Base-by-base conservation (phyloP, 30 jellyfish, hydroid and myxozoan species). In the Aurelia aurita region DNA sequence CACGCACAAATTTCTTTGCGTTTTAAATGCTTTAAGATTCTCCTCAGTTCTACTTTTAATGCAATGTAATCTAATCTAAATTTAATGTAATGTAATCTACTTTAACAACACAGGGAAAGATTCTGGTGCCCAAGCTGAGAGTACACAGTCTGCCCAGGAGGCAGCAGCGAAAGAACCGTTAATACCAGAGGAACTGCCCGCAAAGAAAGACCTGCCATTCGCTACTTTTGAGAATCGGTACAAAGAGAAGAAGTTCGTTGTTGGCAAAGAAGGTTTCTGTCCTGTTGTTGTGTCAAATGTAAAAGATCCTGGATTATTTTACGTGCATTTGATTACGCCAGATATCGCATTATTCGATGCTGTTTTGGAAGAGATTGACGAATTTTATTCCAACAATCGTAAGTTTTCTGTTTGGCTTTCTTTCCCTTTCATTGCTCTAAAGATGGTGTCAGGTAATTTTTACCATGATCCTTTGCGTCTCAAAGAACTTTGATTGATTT, bases 311-410 rank as follows among this genome's bases (percentile, higher is more conserved):
- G 89, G 96, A 9, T 60, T 60, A 51, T 89, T 95, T 65, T 86
- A 58, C 29, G 98, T 95, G n/a, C 98, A 95, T 87, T 72, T 89
- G 62, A 64, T 95, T 29, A 79, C 97, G 3, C 97, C 98, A 18
- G 97, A 95, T 49, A 94, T 90, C 3, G 87, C 53, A 6, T 21
- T 71, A 74, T 82, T 95, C 34, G 99, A 85, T 49, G 62, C 68
- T 19, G 60, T 85, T 87, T 59, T 79, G 85, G 72, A 80, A 6
- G 71, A 74, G 18, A 71, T 95, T 18, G 75, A 95, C 49, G 84
- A 58, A 11, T 85, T 80, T 87, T 95, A 89, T 74, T 78, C 86
- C 11, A 39, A 45, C 16, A 65, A 85, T 35, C 96, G 97, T 95
- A 72, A 18, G 81, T 18, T 0, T 29, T 11, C 3, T n/a, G 7